These are phyloP conservation scores for Daboia siamensis DNA, from an alignment of 2,113 vertebrate species.

Conservation along the genomic window DNA sequence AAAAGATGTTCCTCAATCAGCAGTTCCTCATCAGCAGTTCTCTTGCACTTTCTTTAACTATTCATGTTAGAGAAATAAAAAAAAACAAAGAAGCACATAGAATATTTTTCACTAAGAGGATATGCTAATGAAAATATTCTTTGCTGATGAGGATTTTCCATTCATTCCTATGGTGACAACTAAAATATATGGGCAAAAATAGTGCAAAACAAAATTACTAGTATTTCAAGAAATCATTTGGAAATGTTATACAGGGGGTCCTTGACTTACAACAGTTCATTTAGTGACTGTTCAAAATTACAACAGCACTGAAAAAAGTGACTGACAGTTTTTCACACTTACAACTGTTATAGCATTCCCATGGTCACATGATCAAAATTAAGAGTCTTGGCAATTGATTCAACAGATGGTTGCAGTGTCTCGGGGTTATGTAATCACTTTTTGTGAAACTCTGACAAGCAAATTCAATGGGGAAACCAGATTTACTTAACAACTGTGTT, in stretches of 20 bases:
- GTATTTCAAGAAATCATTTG: background rate
- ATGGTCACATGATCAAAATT: no score
- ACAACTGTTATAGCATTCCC: no score
- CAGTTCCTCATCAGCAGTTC: background rate
- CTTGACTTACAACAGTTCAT: no score
- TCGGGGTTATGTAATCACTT: no score
- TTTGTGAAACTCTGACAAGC: no score
- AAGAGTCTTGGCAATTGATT: no score
- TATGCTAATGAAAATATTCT: background rate
- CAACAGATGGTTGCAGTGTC: no score
- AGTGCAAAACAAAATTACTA: background rate
- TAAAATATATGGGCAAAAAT: background rate
- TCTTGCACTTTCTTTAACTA: background rate
- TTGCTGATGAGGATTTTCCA: background rate
- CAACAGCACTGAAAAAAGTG: no score
- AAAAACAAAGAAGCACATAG: background rate
- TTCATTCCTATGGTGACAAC: background rate
- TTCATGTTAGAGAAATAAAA: background rate
- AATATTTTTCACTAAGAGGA: background rate
- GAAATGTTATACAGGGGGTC: background rate
- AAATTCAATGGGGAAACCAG: no score
- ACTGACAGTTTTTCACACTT: no score
- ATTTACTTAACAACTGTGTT: no score
- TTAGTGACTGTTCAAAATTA: no score
- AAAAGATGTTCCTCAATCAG: background rate